These are phyloP conservation scores for Lasius fuliginosus DNA, from an alignment of 2,888 invertebrate genomes.

Conservation along the genomic window DNA sequence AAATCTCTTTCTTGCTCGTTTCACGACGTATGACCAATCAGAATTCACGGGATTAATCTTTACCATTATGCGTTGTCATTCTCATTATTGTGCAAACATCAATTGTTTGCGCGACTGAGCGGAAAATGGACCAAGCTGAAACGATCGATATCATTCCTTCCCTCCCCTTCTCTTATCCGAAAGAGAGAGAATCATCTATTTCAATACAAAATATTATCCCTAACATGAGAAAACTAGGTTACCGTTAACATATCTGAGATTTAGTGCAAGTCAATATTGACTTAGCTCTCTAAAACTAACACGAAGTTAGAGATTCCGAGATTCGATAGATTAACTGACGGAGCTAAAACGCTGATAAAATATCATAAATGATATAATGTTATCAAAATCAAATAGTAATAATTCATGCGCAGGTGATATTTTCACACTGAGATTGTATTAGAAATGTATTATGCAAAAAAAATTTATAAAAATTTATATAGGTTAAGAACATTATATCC, in stretches of 20 bases:
- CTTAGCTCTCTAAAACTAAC: slow-evolving; percentile 48
- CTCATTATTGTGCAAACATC: slow-evolving; percentile 15
- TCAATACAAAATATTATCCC: slow-evolving; percentile 20
- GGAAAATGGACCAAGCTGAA: slow-evolving; percentile 9
- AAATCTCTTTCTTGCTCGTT: slow-evolving; percentile 10
- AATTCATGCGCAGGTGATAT: not conserved
- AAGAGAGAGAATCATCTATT: slow-evolving; percentile 1
- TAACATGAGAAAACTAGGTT: slow-evolving; percentile 61
- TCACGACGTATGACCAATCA: slow-evolving; percentile 12
- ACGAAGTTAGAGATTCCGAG: slow-evolving; percentile 3
- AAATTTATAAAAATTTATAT: not conserved
- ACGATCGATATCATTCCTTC: not conserved
- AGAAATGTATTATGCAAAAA: slow-evolving; percentile 2
- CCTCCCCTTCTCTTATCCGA: not conserved
- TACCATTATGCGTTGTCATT: not conserved
- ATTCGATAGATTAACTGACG: slow-evolving; percentile 16
- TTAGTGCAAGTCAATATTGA: slow-evolving; percentile 62
- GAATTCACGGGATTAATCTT: not conserved
- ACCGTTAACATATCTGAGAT: slow-evolving; percentile 52
- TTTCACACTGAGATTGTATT: not conserved
- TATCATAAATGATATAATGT: slow-evolving; percentile 10
- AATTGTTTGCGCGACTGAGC: slow-evolving; percentile 4
- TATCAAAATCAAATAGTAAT: slow-evolving; percentile 35
- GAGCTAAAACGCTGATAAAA: slow-evolving; percentile 7
- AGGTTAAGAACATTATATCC: not conserved